Conservation (phyloP, 2,888 invertebrate genomes). For the Cantharis rufa region DNA sequence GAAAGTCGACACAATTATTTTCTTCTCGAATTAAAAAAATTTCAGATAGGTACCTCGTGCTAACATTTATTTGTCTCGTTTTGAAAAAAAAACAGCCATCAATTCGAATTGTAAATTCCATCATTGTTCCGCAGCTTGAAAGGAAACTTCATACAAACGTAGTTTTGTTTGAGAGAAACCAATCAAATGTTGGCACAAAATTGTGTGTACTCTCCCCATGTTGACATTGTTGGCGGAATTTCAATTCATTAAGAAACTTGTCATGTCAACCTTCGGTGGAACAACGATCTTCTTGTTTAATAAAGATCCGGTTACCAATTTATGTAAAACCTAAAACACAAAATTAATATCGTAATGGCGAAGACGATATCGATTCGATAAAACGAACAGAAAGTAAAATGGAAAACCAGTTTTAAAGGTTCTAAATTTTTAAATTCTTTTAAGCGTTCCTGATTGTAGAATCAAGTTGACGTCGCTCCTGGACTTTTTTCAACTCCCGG, state of each 20-base stretch:
- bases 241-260: constrained; percentile 53
- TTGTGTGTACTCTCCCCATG: constrained; percentile 48
- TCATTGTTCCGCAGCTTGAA: constrained; percentile 47
- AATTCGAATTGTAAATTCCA: constrained; percentile 49
- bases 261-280: constrained; percentile 47
- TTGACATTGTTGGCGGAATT: constrained; percentile 56
- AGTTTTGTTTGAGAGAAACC: constrained; percentile 49
- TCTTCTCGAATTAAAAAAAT: not conserved
- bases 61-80: not conserved
- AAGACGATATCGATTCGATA: not conserved
- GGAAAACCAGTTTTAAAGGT: not conserved
- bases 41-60: not conserved
- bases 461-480: not conserved
- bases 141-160: constrained; percentile 54
- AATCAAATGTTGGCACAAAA: constrained; percentile 51
- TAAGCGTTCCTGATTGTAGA: constrained; percentile 34
- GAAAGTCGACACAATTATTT: constrained; percentile 1
- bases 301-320: constrained; percentile 36
- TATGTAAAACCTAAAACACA: constrained; percentile 12
- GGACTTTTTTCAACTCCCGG: constrained; percentile 18
- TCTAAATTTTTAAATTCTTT: constrained; percentile 46
- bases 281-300: constrained; percentile 47
- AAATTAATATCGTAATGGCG: constrained; percentile 1
- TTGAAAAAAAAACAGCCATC: not conserved
- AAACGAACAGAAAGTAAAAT: not conserved